Evolutionary conservation across 2,888 invertebrate species (phyloP).

Genomic region (Athetis lepigone): DNA sequence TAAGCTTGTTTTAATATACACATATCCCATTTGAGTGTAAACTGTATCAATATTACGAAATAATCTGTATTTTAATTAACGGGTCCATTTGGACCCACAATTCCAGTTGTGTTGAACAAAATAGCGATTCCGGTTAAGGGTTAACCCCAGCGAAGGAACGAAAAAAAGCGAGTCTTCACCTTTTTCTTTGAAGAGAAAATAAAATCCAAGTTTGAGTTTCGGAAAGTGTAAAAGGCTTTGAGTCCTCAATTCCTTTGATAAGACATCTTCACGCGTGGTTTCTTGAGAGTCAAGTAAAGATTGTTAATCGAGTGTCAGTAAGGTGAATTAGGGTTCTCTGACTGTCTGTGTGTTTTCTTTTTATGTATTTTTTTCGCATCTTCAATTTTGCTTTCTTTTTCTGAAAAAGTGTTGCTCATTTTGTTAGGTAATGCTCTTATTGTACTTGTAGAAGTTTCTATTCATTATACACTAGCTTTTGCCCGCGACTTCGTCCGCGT

Average conservation of each 20-base stretch:
- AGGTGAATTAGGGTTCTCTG: slow-evolving; percentile 4
- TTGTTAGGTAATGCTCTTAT: too few relatives aligned
- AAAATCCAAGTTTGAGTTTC: slow-evolving; percentile 42
- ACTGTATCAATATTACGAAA: too few relatives aligned
- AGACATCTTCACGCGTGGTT: slow-evolving; percentile 45
- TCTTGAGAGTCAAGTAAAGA: slow-evolving; percentile 26
- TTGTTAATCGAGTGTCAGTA: slow-evolving; percentile 31
- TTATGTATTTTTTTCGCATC: not conserved
- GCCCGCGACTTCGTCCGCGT: too few relatives aligned
- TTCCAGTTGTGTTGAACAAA: too few relatives aligned
- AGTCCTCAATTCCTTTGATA: slow-evolving; percentile 39
- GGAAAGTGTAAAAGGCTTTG: slow-evolving; percentile 35
- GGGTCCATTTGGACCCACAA: too few relatives aligned
- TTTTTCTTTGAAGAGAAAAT: slow-evolving; percentile 43
- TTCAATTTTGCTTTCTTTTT: not conserved
- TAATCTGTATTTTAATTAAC: too few relatives aligned
- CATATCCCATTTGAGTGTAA: too few relatives aligned
- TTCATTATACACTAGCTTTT: too few relatives aligned
- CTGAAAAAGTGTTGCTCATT: too few relatives aligned
- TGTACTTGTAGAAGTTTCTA: too few relatives aligned
- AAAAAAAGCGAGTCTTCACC: slow-evolving; percentile 60
- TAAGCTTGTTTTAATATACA: too few relatives aligned
- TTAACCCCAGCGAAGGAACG: slow-evolving; percentile 51
- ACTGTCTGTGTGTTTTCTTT: slow-evolving; percentile 1
- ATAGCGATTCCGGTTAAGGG: too few relatives aligned